phyloP scores from a whole-genome alignment of 2,113 vertebrate species.

The Vireo altiloquus region DNA sequence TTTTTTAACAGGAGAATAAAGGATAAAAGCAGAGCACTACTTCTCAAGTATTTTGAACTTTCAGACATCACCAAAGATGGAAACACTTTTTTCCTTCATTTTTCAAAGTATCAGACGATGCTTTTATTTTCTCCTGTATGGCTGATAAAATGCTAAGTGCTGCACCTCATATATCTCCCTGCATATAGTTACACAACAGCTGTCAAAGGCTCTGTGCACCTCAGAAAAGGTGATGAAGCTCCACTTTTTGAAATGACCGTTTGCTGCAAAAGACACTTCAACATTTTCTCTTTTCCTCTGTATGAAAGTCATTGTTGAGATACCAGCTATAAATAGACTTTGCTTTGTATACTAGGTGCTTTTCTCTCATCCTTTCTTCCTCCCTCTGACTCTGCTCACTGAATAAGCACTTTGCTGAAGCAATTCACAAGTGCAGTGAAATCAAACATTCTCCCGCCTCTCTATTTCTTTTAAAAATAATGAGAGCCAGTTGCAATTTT shows the following conservation, averaged over 20 bases:
- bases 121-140: not conserved
- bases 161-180: not conserved
- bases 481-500: not conserved
- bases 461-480: not conserved
- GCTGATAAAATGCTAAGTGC: slow-evolving; percentile 16
- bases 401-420: slow-evolving; percentile 32
- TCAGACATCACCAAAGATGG: not conserved
- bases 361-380: not conserved
- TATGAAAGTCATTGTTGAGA: not conserved
- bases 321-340: slow-evolving; percentile 18
- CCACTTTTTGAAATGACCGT: not conserved
- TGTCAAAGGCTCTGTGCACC: not conserved
- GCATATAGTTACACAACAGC: not conserved
- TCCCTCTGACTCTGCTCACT: not conserved
- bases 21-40: not conserved
- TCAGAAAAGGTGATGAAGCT: not conserved
- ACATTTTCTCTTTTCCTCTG: not conserved
- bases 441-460: not conserved
- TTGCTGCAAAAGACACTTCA: not conserved
- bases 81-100: not conserved
- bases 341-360: not conserved
- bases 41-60: not conserved
- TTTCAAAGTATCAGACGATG: not conserved
- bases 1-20: not conserved
- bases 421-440: not conserved